phyloP scores from a whole-genome alignment of 2,888 invertebrate species.

The Ypsolopha sequella region DNA sequence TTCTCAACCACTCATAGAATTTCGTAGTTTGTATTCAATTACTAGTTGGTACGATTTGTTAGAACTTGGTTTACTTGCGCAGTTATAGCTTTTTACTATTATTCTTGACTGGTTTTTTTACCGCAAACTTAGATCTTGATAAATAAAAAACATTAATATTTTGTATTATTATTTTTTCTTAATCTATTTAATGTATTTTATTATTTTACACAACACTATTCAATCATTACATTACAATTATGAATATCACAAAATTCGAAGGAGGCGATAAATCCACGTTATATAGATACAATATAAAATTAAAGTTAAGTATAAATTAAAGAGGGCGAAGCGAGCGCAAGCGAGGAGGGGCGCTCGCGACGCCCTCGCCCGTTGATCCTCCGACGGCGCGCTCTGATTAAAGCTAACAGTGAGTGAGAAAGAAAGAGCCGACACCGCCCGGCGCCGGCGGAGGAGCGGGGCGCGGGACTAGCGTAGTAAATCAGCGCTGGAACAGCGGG shows the following conservation, averaged over 20 bases:
- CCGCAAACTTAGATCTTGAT: too few relatives aligned
- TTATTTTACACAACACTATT: constrained; percentile 59
- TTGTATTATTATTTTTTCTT: constrained; percentile 27
- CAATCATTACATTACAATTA: constrained; percentile 36
- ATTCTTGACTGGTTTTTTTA: constrained; percentile 5
- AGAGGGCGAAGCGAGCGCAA: constrained; percentile 54
- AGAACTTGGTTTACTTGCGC: constrained; percentile 72
- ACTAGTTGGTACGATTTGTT: too few relatives aligned
- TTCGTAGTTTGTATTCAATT: too few relatives aligned
- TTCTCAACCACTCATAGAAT: too few relatives aligned
- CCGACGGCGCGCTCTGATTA: constrained; percentile 61
- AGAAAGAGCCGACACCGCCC: constrained; percentile 62
- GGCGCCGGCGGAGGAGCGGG: constrained; percentile 67
- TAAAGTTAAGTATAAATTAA: constrained; percentile 32
- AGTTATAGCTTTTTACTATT: neutral
- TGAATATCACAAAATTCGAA: constrained; percentile 69
- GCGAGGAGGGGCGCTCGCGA: constrained; percentile 53
- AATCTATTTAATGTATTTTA: constrained; percentile 29
- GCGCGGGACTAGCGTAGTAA: constrained; percentile 45
- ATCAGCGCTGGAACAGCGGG: constrained; percentile 80
- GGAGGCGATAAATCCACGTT: constrained; percentile 61
- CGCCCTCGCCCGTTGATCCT: constrained; percentile 63
- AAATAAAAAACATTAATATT: neutral
- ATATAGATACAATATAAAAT: constrained; percentile 35
- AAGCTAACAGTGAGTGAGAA: constrained; percentile 51